Conservation (phyloP, 2,888 invertebrate genomes). For the Drosophila anceps region DNA sequence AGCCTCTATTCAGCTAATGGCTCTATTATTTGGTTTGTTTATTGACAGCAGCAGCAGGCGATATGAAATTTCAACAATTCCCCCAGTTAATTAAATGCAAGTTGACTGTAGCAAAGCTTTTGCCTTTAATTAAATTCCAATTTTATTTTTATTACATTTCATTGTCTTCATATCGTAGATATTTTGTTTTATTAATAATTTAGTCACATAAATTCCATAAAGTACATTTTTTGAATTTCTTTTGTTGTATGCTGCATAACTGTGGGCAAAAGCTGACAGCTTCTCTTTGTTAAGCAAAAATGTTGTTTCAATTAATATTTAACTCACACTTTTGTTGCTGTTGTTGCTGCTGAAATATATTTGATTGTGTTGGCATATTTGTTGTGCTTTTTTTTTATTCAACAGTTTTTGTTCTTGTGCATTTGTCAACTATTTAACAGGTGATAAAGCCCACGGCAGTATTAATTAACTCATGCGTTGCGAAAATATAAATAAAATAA, state of each 20-base stretch:
- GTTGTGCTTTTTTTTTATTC: not conserved
- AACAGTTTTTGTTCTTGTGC: not conserved
- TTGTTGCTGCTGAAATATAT: not conserved
- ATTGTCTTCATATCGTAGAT: not conserved
- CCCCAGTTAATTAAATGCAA: conserved; percentile 43
- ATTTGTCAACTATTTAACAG: conserved; percentile 7
- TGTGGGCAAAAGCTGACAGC: conserved; percentile 6
- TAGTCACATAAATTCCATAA: not conserved
- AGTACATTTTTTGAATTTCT: not conserved
- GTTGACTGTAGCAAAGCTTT: conserved; percentile 12
- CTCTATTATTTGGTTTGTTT: conserved; percentile 42
- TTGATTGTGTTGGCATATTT: not conserved
- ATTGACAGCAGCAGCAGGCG: not conserved
- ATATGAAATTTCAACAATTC: conserved; percentile 44
- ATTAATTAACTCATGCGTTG: not conserved
- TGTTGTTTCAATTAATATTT: conserved; percentile 7
- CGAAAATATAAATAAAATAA: not conserved
- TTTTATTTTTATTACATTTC: conserved; percentile 7
- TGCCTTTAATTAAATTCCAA: conserved; percentile 29
- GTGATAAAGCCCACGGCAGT: not conserved
- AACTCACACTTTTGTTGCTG: not conserved
- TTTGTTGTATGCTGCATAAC: not conserved
- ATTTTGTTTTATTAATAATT: conserved; percentile 3
- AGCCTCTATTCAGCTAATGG: conserved; percentile 34
- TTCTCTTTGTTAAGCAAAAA: conserved; percentile 6